phyloP scores from a whole-genome alignment of 2,113 vertebrate species.

The Melanotaenia duboulayi region DNA sequence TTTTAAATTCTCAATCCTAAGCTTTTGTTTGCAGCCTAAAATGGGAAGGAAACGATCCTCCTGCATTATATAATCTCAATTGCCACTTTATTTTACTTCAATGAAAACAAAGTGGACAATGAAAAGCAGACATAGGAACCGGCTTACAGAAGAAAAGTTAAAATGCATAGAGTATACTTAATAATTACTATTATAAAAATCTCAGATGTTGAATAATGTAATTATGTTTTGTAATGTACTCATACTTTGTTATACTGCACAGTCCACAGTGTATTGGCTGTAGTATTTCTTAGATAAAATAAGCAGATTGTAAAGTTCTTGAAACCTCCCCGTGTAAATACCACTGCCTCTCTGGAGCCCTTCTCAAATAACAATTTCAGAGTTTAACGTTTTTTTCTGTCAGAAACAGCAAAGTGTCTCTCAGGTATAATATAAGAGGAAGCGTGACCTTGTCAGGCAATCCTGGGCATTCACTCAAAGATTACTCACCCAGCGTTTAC shows the following conservation, averaged over 20 bases:
- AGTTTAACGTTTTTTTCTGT: constrained; percentile 43
- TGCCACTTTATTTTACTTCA: constrained; percentile 45
- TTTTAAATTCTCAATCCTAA: constrained; percentile 11
- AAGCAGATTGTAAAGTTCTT: neutral
- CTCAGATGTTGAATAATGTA: constrained; percentile 12
- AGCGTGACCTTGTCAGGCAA: constrained; percentile 65
- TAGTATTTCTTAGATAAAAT: constrained; percentile 6
- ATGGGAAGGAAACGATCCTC: constrained; percentile 25
- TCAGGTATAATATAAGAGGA: constrained; percentile 49
- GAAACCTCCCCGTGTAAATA: constrained; percentile 20
- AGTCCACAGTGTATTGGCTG: neutral
- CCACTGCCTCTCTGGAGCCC: constrained; percentile 13
- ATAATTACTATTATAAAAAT: neutral
- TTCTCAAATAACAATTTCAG: constrained; percentile 46
- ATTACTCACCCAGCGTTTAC: constrained; percentile 40
- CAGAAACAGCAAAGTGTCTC: constrained; percentile 46
- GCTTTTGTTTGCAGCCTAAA: constrained; percentile 21
- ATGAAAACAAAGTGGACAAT: constrained; percentile 24
- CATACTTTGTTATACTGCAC: constrained; percentile 6
- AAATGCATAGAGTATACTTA: constrained; percentile 6
- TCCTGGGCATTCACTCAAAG: constrained; percentile 47
- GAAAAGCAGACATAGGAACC: constrained; percentile 15
- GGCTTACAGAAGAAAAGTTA: neutral
- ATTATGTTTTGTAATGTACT: constrained; percentile 8
- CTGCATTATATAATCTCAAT: constrained; percentile 34